A percentile compares a stretch with the other conserved stretches of the same genome.
These are phyloP conservation scores for Tricholaema leucomelas DNA, from an alignment of 2,113 vertebrate species.

Conservation along the genomic window DNA sequence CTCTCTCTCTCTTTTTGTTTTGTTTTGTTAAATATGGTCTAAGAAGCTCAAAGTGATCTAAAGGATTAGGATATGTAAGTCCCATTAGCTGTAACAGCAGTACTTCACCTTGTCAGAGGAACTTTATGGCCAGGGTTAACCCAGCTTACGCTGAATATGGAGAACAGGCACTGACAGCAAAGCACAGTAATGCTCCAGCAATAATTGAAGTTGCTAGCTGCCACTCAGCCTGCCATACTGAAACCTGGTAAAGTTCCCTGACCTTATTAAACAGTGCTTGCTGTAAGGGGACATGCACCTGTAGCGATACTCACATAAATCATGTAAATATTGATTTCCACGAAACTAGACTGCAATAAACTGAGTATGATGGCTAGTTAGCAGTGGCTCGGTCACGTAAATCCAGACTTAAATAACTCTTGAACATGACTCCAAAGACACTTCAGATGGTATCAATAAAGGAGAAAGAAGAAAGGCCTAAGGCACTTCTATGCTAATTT, in stretches of 20 bases:
- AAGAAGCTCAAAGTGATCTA: background rate
- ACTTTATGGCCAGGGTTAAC: background rate
- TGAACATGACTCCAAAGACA: background rate
- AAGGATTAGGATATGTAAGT: background rate
- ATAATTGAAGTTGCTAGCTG: background rate
- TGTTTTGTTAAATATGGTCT: background rate
- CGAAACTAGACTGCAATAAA: background rate
- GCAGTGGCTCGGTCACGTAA: background rate
- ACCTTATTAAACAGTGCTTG: background rate
- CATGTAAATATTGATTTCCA: background rate
- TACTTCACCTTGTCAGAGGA: background rate
- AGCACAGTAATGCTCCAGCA: background rate
- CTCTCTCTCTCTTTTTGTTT: background rate
- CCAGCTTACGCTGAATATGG: rapidly evolving
- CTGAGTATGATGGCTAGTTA: background rate
- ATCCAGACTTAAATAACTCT: background rate
- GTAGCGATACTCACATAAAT: background rate
- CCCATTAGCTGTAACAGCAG: background rate
- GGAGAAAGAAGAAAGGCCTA: background rate
- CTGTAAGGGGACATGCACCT: background rate
- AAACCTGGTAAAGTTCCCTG: background rate
- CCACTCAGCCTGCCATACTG: background rate
- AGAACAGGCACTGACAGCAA: background rate
- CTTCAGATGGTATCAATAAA: conserved; percentile 28
- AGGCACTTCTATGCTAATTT: background rate